phyloP scores from a whole-genome alignment of 1,140 invertebrate genomes.

The Zaprionus gabonicus region DNA sequence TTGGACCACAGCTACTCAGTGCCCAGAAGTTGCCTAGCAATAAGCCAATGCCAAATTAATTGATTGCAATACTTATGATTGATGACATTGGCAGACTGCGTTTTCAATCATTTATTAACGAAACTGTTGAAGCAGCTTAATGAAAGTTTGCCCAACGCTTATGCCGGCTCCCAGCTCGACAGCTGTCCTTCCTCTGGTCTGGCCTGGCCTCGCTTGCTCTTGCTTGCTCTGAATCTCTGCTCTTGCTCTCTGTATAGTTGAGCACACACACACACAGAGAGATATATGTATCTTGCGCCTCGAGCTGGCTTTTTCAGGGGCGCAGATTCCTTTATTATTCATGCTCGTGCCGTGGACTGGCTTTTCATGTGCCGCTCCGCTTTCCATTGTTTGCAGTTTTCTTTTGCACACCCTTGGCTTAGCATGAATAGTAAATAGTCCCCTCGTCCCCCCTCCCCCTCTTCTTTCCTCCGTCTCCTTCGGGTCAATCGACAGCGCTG shows the following conservation, averaged over 20 bases:
- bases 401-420: conserved; percentile 73
- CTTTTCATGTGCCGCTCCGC: conserved; percentile 58
- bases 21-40: conserved; percentile 39
- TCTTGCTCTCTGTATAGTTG: neutral
- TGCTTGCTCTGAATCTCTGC: neutral
- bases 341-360: conserved; percentile 57
- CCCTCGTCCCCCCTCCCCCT: neutral
- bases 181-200: conserved; percentile 3
- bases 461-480: neutral
- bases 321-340: conserved; percentile 74
- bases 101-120: conserved; percentile 75
- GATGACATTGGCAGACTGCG: conserved; percentile 71
- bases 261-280: neutral
- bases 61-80: conserved; percentile 77
- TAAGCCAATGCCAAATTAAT: conserved; percentile 61
- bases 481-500: conserved; percentile 27
- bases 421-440: conserved; percentile 79
- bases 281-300: conserved; percentile 26
- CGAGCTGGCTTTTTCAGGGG: conserved; percentile 62
- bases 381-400: conserved; percentile 76
- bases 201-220: neutral
- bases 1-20: neutral
- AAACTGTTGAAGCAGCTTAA: conserved; percentile 71
- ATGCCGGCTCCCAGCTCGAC: neutral
- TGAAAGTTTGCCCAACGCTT: conserved; percentile 64